These are phyloP conservation scores for Parapsyche elsis DNA, from an alignment of 1,140 invertebrate species.

Conservation along the genomic window DNA sequence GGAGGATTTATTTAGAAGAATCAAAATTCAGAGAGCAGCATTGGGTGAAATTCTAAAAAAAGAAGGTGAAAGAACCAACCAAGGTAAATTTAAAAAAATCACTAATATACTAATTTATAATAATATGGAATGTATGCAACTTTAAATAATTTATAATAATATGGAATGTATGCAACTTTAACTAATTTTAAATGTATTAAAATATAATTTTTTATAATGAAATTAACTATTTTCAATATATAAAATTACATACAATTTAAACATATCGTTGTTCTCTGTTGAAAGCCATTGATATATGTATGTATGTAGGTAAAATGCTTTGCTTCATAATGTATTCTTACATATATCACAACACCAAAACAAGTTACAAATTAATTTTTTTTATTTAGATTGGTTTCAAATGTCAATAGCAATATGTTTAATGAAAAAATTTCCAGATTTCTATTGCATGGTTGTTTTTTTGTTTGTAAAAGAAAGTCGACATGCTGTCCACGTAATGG, in stretches of 20 bases:
- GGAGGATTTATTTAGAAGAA: conserved; percentile 72
- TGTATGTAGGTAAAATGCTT: neutral
- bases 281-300: neutral
- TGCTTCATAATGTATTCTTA: too few species aligned
- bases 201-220: too few species aligned
- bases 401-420: neutral
- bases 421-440: neutral
- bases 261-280: too few species aligned
- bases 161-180: neutral
- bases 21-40: conserved; percentile 75
- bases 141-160: neutral
- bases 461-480: neutral
- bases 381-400: neutral
- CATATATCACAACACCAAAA: too few species aligned
- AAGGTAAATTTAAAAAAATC: conserved; percentile 54
- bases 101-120: conserved; percentile 8
- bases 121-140: neutral
- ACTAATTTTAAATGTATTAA: neutral
- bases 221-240: too few species aligned
- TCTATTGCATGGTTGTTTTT: conserved; percentile 10
- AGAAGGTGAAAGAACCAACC: conserved; percentile 68
- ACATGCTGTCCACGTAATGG: conserved; percentile 3
- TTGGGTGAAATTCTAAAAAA: conserved; percentile 76
- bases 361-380: too few species aligned
- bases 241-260: too few species aligned